Evolutionary conservation across 2,113 vertebrate species (phyloP), one percentile per base, ranked within the genome.

Genomic region (Elephas maximus): DNA sequence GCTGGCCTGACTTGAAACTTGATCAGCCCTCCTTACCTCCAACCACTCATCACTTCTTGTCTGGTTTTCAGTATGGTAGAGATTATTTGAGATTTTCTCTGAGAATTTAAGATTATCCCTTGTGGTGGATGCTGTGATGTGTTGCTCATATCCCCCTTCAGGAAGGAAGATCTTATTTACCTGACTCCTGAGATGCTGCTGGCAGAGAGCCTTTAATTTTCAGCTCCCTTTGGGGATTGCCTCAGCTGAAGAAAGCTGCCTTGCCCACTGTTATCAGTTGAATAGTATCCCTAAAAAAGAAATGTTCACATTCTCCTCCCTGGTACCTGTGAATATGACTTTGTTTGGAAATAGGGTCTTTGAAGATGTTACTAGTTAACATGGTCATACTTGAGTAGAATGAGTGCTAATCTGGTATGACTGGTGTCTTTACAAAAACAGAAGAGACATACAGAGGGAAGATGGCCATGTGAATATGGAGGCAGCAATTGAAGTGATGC

Each of bases 11-110:
- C 44, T 45, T 44, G 14, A 63, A 33, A 20, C 37, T 71, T 30
- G n/a, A 4, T 37, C 8, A 3, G 2, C 24, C 3, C 21, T 63
- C 21, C 20, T 1, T 0, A 2, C 45, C 4, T 7, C 30, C 8
- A 15, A 3, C 28, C 0, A 2, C 41, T 69, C 63, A 44, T 62
- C n/a, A 15, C 9, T 17, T 44, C 60, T 74, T 37, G 48, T 93
- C 44, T 48, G 57, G 4, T 91, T 62, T 88, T 51, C 33, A 21
- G 6, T 44, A 3, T 3, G n/a, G 67, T 9, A 17, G 44, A 20
- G 60, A 28, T 12, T 6, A 18, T 15, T 24, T 11, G 21, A 84
- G 24, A 15, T 8, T 78, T 80, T 45, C 57, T 85, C 8, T 6
- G 33, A 28, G 51, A 67, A 37, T 51, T 30, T 21, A 30, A 44